Evolutionary conservation across 2,797 vertebrate genomes (phyloP).

Genomic region (Smutsia temminckii): DNA sequence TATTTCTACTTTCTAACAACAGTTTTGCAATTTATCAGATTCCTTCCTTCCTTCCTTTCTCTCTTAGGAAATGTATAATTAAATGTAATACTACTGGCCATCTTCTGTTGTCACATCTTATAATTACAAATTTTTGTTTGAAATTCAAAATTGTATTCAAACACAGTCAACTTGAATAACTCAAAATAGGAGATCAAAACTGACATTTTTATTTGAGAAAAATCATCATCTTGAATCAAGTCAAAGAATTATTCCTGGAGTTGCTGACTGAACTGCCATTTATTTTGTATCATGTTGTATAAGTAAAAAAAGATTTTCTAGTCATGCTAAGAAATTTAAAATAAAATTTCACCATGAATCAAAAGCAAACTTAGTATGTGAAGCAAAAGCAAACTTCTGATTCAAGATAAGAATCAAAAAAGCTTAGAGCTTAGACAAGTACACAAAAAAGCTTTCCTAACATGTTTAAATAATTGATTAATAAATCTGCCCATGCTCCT

Average conservation of each 20-base stretch:
- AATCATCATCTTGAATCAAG: background rate
- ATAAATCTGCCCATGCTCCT: slow-evolving; percentile 63
- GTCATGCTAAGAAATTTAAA: background rate
- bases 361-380: background rate
- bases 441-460: background rate
- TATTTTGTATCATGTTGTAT: background rate
- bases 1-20: background rate
- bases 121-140: background rate
- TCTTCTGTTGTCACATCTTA: background rate
- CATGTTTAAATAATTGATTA: slow-evolving; percentile 73
- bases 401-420: background rate
- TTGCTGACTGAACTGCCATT: background rate
- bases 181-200: background rate
- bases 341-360: background rate
- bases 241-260: background rate
- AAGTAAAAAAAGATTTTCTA: background rate
- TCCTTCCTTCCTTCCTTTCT: background rate
- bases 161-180: background rate
- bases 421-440: background rate
- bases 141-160: background rate
- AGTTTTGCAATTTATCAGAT: background rate
- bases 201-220: background rate
- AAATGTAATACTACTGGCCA: background rate
- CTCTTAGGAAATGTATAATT: background rate
- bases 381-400: background rate